Conservation (phyloP, 2,797 vertebrate species). For the Pangasius sanitwongsei region DNA sequence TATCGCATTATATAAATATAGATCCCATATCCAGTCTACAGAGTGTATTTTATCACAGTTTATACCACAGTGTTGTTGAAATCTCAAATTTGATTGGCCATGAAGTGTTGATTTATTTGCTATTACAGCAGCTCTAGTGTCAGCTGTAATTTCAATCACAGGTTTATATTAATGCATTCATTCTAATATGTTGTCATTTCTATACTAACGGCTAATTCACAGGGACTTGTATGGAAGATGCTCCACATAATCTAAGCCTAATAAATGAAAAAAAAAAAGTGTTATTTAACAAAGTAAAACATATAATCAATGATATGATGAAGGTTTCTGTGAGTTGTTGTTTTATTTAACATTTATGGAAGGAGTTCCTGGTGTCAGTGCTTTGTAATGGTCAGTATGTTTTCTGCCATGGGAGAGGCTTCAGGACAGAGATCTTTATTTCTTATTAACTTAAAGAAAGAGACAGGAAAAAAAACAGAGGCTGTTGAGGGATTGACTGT, state of each 20-base stretch:
- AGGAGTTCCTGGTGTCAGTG: background rate
- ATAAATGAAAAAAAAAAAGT: background rate
- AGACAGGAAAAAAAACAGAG: background rate
- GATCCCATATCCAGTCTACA: background rate
- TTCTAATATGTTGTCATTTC: background rate
- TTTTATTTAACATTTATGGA: background rate
- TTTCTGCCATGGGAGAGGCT: background rate
- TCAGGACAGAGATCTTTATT: background rate
- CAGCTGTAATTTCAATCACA: background rate
- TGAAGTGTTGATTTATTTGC: background rate
- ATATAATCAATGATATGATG: background rate
- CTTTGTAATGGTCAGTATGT: background rate
- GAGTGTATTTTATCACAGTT: background rate
- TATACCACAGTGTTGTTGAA: background rate
- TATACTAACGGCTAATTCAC: background rate
- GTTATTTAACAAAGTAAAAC: background rate
- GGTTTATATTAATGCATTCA: background rate
- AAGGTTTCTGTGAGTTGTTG: background rate
- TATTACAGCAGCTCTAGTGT: background rate
- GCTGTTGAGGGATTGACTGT: background rate
- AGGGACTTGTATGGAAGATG: background rate
- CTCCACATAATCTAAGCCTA: background rate
- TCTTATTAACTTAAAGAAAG: background rate
- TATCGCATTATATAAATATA: background rate
- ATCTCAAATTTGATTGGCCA: background rate